These are phyloP conservation scores for Macrobrachium nipponense DNA, from an alignment of 1,140 invertebrate species.

Conservation along the genomic window DNA sequence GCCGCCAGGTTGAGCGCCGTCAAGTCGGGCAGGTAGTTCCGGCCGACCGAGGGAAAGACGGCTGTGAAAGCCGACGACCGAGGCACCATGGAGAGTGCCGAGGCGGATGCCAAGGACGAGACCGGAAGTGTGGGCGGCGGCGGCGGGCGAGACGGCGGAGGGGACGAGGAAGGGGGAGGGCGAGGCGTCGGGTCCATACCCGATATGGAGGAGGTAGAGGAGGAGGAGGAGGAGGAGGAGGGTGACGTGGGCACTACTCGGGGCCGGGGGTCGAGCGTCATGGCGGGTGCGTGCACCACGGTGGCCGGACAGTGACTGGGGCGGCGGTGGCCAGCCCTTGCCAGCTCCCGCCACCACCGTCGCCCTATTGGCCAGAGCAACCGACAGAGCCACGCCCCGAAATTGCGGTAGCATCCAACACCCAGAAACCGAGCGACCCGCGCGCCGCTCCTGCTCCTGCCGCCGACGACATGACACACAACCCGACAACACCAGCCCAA, in stretches of 20 bases:
- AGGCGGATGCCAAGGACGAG: constrained; percentile 37
- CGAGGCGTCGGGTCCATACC: too few relatives aligned
- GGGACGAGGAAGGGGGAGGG: constrained; percentile 35
- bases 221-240: constrained; percentile 38
- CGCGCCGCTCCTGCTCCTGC: constrained; percentile 26
- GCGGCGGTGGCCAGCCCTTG: constrained; percentile 46
- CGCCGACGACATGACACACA: not conserved
- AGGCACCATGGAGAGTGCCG: constrained; percentile 53
- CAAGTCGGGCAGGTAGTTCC: constrained; percentile 52
- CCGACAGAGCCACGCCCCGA: constrained; percentile 47
- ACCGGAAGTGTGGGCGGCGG: constrained; percentile 45
- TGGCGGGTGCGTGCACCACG: constrained; percentile 55
- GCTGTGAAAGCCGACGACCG: constrained; percentile 61
- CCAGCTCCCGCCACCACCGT: constrained; percentile 53
- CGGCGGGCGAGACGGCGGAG: constrained; percentile 40
- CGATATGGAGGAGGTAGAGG: constrained; percentile 31
- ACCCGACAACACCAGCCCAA: constrained; percentile 11
- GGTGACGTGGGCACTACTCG: constrained; percentile 32
- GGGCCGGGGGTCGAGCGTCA: constrained; percentile 58
- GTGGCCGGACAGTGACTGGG: constrained; percentile 56
- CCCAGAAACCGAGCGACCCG: constrained; percentile 2
- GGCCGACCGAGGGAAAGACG: constrained; percentile 59
- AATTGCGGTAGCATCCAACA: constrained; percentile 44
- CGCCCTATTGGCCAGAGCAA: constrained; percentile 55
- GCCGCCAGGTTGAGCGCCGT: constrained; percentile 46